These are phyloP conservation scores for Saxicola maurus DNA, from an alignment of 2,797 vertebrate species.

Conservation along the genomic window DNA sequence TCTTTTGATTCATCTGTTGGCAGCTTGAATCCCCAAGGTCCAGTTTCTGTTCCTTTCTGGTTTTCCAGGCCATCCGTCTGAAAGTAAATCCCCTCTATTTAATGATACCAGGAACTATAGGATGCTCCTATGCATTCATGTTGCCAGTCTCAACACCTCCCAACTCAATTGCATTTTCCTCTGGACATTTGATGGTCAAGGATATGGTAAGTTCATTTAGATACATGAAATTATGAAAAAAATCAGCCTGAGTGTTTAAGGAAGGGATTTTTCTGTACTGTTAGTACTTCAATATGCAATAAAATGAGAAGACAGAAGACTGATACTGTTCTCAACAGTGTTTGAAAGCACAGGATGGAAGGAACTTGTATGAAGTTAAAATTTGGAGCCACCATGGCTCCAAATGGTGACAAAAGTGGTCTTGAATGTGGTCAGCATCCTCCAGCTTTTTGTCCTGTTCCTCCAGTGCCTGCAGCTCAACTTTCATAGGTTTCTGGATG, in stretches of 20 bases:
- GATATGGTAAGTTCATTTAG: conserved; percentile 86
- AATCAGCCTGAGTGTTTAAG: neutral
- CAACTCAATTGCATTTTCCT: conserved; percentile 95
- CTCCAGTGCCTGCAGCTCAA: neutral
- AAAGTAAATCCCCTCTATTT: conserved; percentile 91
- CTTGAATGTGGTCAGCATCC: neutral
- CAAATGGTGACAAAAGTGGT: neutral
- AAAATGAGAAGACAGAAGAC: neutral
- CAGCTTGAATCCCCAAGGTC: neutral
- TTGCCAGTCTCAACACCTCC: conserved; percentile 94
- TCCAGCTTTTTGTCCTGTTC: neutral
- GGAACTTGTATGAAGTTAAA: neutral
- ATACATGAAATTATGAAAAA: neutral
- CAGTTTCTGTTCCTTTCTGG: neutral
- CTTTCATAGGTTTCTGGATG: neutral
- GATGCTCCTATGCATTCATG: conserved; percentile 96
- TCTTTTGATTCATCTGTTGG: neutral
- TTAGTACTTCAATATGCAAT: neutral
- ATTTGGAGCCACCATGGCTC: neutral
- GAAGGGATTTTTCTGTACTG: neutral
- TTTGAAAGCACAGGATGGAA: neutral
- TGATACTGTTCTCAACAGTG: neutral
- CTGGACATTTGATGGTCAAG: conserved; percentile 93
- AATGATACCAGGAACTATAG: conserved; percentile 92
- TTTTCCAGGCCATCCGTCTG: conserved; percentile 83